Conservation (phyloP, 2,797 vertebrate genomes). For the Gallirallus australis region DNA sequence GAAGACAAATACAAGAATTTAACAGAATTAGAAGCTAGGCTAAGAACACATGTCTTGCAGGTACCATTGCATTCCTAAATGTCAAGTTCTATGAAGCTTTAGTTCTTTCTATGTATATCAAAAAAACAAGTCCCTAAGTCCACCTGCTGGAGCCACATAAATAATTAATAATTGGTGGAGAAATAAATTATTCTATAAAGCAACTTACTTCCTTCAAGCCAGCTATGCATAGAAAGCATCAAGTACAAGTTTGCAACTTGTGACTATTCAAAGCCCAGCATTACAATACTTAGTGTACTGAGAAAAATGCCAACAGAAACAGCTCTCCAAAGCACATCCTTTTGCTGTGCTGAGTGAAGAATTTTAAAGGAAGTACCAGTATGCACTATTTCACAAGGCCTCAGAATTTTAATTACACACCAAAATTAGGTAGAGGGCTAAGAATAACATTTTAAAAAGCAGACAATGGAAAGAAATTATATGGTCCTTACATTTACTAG, state of each 20-base stretch:
- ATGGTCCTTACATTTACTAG: not conserved
- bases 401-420: not conserved
- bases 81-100: not conserved
- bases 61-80: not conserved
- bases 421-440: not conserved
- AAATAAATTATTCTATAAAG: not conserved
- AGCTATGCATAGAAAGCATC: not conserved
- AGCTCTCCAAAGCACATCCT: not conserved
- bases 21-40: not conserved
- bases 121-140: not conserved
- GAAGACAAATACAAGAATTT: not conserved
- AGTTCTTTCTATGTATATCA: not conserved
- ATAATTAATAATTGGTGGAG: not conserved
- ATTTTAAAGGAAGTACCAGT: not conserved
- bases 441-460: not conserved
- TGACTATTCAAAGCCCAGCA: not conserved
- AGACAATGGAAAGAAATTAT: not conserved
- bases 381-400: not conserved
- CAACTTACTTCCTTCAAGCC: not conserved
- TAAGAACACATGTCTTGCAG: not conserved
- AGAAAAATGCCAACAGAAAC: not conserved
- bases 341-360: not conserved
- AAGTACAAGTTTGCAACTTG: not conserved
- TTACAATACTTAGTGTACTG: not conserved
- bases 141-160: not conserved